Conservation (phyloP, 2,888 invertebrate species). For the Bhutanitis thaidina region DNA sequence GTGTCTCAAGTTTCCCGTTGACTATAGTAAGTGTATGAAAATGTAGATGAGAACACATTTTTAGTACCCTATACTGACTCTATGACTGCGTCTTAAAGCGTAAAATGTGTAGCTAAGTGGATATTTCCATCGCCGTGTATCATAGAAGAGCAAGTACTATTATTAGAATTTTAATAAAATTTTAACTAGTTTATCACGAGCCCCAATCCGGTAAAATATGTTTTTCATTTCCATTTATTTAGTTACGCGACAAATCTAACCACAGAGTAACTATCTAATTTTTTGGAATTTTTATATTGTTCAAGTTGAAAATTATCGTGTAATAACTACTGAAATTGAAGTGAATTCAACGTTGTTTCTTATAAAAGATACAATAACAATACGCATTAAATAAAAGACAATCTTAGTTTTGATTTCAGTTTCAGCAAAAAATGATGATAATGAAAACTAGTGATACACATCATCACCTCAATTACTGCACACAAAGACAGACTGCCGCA, state of each 20-base stretch:
- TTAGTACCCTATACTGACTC: conserved; percentile 7
- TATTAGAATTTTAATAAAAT: conserved; percentile 25
- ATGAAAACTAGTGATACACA: too few relatives aligned
- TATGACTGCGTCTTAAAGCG: conserved; percentile 8
- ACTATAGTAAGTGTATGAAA: too few relatives aligned
- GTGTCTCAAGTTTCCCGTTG: too few relatives aligned
- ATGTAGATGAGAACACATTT: background rate
- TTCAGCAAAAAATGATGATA: too few relatives aligned
- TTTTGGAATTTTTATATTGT: conserved; percentile 6
- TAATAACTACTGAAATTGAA: too few relatives aligned
- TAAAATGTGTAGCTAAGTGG: conserved; percentile 22
- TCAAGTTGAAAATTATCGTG: too few relatives aligned
- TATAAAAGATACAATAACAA: too few relatives aligned
- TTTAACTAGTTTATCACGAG: conserved; percentile 29
- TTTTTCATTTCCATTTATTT: conserved; percentile 30
- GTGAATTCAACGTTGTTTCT: background rate
- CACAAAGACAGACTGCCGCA: too few relatives aligned
- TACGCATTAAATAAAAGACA: too few relatives aligned
- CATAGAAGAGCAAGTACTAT: conserved; percentile 5
- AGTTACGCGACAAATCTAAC: conserved; percentile 30
- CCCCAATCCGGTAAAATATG: conserved; percentile 21
- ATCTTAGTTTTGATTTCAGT: too few relatives aligned
- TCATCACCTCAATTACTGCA: too few relatives aligned
- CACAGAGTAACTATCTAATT: conserved; percentile 33
- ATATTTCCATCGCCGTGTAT: conserved; percentile 18